Evolutionary conservation across 2,797 vertebrate genomes (phyloP).

Genomic region (Pipistrellus kuhlii): DNA sequence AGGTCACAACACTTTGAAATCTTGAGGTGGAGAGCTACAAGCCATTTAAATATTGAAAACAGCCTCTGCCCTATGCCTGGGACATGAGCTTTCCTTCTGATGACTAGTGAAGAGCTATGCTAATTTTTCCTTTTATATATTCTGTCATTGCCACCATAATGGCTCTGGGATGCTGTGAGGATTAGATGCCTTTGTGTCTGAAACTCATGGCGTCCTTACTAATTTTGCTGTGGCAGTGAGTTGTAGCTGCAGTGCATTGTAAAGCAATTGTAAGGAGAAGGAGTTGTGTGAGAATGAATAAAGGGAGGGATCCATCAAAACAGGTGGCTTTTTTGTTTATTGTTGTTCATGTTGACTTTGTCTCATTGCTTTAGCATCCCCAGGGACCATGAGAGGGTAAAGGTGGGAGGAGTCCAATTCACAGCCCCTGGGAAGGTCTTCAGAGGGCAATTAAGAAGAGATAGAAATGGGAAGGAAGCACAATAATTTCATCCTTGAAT

Average conservation of each 20-base stretch:
- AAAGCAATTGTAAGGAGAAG: not conserved
- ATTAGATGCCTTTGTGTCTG: conserved; percentile 48
- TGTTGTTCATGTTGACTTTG: not conserved
- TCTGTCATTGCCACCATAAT: not conserved
- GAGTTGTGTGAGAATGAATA: not conserved
- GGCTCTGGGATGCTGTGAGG: not conserved
- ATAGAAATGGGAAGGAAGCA: not conserved
- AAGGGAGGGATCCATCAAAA: not conserved
- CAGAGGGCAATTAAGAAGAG: not conserved
- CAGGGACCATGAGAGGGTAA: not conserved
- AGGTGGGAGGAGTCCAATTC: not conserved
- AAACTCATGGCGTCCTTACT: conserved; percentile 30
- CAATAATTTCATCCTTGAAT: not conserved
- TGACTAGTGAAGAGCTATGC: not conserved
- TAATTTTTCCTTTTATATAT: conserved; percentile 62
- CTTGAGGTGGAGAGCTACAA: not conserved
- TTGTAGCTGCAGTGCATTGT: not conserved
- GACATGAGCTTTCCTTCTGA: not conserved
- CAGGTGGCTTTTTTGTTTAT: not conserved
- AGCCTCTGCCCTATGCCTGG: not conserved
- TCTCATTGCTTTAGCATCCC: not conserved
- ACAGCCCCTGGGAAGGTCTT: not conserved
- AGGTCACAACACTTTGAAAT: conserved; percentile 19
- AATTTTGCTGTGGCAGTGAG: conserved; percentile 17
- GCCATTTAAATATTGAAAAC: conserved; percentile 21